Evolutionary conservation across 1,140 invertebrate species (phyloP), one percentile per base, ranked within the genome.

Genomic region (Schlechtendalia chinensis): DNA sequence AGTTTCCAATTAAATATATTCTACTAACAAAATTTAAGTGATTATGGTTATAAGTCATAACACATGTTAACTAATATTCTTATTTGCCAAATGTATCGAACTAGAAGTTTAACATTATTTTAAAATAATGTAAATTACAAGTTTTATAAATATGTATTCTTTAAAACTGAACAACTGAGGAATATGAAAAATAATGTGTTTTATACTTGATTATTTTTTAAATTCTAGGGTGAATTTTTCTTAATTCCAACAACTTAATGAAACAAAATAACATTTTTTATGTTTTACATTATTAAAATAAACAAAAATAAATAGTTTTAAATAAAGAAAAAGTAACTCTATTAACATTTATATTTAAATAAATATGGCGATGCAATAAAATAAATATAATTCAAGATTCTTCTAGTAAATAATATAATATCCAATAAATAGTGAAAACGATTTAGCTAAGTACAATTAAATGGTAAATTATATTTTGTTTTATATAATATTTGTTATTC

Each of bases 191-290:
- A 24, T 47, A 17, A 63, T 59, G 56, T 27, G 19, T 5, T 63
- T 63, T 63, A 29, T 11, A 32, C 19, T 32, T n/a, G 29, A 32
- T 19, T 32, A 17, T 32, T 63, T 56, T 32, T 32, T 19, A 63
- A 61, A 29, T 63, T 32, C 6, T 63, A 8, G 11, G 17, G 10
- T 16, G 27, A 32, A 63, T 17, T 50, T 69, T 24, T 50, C 17
- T 24, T 27, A 17, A 50, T 69, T 50, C 0, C 3, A 67, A 67
- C 11, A 67, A 67, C 11, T 69, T 24, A 69, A 50, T 69, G 22
- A 50, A 72, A 72, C 4, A 72, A 53, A 27, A 54, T 53, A 72
- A 72, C 16, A 72, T 0, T 39, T 3, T 27, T 71, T 22, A 69
- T 45, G 24, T 24, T 16, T 69, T 17, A 24, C 10, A 24, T 17